Evolutionary conservation across 2,797 vertebrate species (phyloP), one percentile per base, ranked within the genome.

Genomic region (Helarctos malayanus): DNA sequence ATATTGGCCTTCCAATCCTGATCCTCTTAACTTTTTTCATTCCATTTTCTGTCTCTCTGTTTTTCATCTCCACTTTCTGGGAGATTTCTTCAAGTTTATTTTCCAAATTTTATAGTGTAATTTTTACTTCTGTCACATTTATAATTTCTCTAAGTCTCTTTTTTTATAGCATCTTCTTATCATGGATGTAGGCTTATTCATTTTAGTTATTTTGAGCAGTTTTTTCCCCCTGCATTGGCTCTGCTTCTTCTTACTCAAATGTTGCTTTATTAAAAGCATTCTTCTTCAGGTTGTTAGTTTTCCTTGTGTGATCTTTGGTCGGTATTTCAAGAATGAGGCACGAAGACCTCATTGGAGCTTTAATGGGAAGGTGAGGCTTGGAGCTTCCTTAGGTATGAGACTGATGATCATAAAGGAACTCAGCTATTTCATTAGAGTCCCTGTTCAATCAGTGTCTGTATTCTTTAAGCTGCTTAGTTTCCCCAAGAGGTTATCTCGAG

Each of bases 161-260:
- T 89, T 38, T 38, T 82, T 80, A 7, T 56, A 65, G 32, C 52
- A 63, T 45, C 63, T 80, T 94, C 82, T 78, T 84, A 21, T 95
- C 38, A 25, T 81, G 65, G 56, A 9, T 57, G 13, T 73, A 63
- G 45, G 9, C 56, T 86, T 75, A 56, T 32, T 96, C 41, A 14
- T 94, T 91, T 54, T 63, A 47, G 35, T 92, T 95, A 35, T 78
- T 96, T 79, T 92, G 32, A 93, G 52, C n/a, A 7, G 23, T 84
- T 94, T 47, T 81, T 89, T 15, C 14, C 32, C 57, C 15, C 68
- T 69, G 16, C 7, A 1, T 84, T 73, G 7, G 76, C 76, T 89
- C 41, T 89, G 57, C 32, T 49, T 49, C 52, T 81, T 90, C 41
- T 75, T 63, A 80, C 45, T 75, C 73, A 75, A 8, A 47, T 75